Evolutionary conservation across 2,113 vertebrate genomes (phyloP).

Genomic region (Callipepla californica): DNA sequence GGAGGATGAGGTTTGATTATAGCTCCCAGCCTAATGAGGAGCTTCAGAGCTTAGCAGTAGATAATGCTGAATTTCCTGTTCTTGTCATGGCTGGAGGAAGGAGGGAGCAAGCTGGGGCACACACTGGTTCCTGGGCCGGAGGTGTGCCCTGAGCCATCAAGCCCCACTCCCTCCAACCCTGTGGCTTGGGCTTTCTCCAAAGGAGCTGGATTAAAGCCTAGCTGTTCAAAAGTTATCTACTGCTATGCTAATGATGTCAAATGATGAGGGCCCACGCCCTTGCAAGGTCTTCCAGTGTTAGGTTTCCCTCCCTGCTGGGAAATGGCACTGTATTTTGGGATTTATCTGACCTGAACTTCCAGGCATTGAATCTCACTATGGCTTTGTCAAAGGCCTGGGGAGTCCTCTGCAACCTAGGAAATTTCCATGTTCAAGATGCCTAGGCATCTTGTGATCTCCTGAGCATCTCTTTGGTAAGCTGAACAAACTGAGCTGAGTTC

Average conservation of each 20-base stretch:
- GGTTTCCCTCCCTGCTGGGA: background rate
- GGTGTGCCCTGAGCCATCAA: background rate
- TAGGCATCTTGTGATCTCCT: background rate
- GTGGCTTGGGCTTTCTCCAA: background rate
- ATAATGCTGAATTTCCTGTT: slow-evolving; percentile 17
- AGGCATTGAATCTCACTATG: slow-evolving; percentile 3
- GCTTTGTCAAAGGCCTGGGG: background rate
- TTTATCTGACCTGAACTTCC: slow-evolving; percentile 61
- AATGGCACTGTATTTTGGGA: background rate
- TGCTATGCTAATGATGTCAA: background rate
- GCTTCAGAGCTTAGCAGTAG: background rate
- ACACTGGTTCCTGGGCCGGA: background rate
- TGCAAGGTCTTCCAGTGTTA: background rate
- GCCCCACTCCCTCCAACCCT: fast-evolving
- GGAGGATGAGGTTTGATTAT: background rate
- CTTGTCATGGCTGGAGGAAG: background rate
- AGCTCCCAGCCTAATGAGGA: background rate
- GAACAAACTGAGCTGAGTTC: background rate
- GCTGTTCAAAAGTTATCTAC: background rate
- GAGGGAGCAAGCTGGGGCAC: background rate
- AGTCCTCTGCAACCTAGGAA: background rate
- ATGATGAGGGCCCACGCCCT: background rate
- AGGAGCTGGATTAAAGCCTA: slow-evolving; percentile 6
- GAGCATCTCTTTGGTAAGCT: background rate
- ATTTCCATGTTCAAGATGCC: background rate